These are phyloP conservation scores for Lochmaea capreae DNA, from an alignment of 2,888 invertebrate genomes.

Conservation along the genomic window DNA sequence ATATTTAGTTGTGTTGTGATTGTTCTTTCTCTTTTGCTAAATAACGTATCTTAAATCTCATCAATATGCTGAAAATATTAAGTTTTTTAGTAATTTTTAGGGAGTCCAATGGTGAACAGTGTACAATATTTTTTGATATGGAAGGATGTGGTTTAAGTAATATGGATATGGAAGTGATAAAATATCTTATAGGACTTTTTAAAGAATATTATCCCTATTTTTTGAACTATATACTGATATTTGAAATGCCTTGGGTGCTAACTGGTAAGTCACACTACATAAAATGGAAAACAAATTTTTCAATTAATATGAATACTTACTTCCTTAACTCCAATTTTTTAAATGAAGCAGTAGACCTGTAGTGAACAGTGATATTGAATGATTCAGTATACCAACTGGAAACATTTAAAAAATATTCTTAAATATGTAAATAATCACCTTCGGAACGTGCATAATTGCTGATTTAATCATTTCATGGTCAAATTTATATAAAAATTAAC, in stretches of 20 bases:
- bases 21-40: too few species aligned
- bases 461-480: too few species aligned
- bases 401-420: too few species aligned
- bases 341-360: too few species aligned
- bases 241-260: conserved; percentile 94
- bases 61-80: not conserved
- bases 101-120: conserved; percentile 78
- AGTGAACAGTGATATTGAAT: too few species aligned
- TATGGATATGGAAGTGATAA: conserved; percentile 92
- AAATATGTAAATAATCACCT: too few species aligned
- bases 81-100: conserved; percentile 62
- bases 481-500: too few species aligned
- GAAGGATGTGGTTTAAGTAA: conserved; percentile 86
- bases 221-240: conserved; percentile 89
- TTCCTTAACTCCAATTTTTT: too few species aligned
- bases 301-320: too few species aligned
- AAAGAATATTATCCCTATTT: conserved; percentile 90
- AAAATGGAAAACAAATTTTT: not conserved
- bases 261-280: conserved; percentile 71
- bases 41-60: too few species aligned
- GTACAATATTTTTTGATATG: conserved; percentile 93
- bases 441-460: too few species aligned
- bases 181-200: conserved; percentile 87
- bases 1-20: conserved; percentile 26
- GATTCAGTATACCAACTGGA: too few species aligned